Evolutionary conservation across 2,797 vertebrate genomes (phyloP).

Genomic region (Thamnophis elegans): DNA sequence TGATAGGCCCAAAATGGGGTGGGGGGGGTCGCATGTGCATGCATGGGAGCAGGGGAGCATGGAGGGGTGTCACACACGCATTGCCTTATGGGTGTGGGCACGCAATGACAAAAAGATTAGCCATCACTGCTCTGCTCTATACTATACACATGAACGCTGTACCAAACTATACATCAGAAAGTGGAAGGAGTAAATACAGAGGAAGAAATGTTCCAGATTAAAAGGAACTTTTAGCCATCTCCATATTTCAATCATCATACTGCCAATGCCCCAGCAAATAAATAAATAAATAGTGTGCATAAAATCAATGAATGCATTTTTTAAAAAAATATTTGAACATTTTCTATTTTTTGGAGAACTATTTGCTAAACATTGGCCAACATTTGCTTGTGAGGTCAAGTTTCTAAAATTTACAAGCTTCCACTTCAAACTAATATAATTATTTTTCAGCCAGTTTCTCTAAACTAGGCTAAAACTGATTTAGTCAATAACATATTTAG

Average conservation of each 20-base stretch:
- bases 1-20: no score
- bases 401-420: neutral
- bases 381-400: neutral
- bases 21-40: no score
- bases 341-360: neutral
- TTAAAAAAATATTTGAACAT: neutral
- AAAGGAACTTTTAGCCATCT: neutral
- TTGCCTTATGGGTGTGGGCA: no score
- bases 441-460: constrained; percentile 15
- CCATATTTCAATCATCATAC: neutral
- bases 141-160: neutral
- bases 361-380: neutral
- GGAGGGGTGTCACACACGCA: no score
- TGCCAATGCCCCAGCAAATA: neutral
- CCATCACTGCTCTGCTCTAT: no score
- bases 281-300: no score
- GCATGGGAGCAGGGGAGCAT: no score
- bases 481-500: constrained; percentile 37
- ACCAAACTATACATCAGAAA: neutral
- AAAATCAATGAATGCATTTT: neutral
- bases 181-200: neutral
- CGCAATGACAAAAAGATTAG: no score
- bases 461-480: constrained; percentile 22
- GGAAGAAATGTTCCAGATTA: neutral
- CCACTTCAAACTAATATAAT: constrained; percentile 29